Evolutionary conservation across 2,113 vertebrate genomes (phyloP), one percentile per base, ranked within the genome.

Genomic region (Atlantisia rogersi): DNA sequence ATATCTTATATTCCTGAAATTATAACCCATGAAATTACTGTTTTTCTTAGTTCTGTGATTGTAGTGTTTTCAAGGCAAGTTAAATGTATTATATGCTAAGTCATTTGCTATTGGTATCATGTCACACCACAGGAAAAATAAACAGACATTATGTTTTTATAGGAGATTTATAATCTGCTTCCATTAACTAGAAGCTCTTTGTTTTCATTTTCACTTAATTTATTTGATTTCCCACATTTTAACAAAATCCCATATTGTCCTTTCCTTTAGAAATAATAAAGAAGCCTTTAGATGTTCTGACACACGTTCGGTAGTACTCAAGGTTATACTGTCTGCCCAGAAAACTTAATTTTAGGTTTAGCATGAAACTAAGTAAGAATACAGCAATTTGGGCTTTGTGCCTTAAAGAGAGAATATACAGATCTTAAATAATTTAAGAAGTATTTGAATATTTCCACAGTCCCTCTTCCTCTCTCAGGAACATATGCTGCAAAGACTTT

Each of bases 391-490:
- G 35, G 92, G 46, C 0, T 71, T 75, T 84, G 24, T 2, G 8
- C 26, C 73, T 92, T 85, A 92, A 89, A 64, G 42, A 91, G 15
- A 91, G 40, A 19, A 24, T 60, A 78, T 74, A 31, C 6, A 75
- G 32, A 52, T 6, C 11, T 20, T 71, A 77, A 91, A 85, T 52
- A 77, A 91, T 76, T 86, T 90, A 73, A 90, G 37, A 93, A 90
- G 55, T 59, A 71, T 90, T 83, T 90, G 32, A 95, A 20, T 80
- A 88, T 91, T 97, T 96, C 71, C 85, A 82, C 52, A 94, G 44
- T 53, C 32, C 6, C 44, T 83, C 15, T 91, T 96, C 40, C 75
- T 96, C 77, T 95, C 59, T 52, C 31, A 28, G 35, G 64, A 95
- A 64, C 69, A 88, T 19, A 20, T 84, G 76, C 20, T 82, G 74